A percentile compares a stretch with the other conserved stretches of the same genome.
These are phyloP conservation scores for Catharus fuscescens DNA, from an alignment of 2,113 vertebrate species.

Conservation along the genomic window DNA sequence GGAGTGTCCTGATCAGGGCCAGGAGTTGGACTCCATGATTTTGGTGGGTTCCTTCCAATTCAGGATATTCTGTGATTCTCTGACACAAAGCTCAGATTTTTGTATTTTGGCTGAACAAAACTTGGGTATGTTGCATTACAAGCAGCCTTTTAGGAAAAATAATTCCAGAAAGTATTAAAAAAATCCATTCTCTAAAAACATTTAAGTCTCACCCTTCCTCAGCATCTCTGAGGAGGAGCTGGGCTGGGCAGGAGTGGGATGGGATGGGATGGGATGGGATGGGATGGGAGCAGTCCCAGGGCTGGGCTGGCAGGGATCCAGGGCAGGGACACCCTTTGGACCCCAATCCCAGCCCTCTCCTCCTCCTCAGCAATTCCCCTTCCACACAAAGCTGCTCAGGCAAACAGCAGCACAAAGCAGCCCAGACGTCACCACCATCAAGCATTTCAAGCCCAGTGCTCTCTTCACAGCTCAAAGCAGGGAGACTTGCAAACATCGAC, in stretches of 20 bases:
- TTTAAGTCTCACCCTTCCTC: not conserved
- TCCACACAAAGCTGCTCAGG: not conserved
- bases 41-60: not conserved
- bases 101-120: not conserved
- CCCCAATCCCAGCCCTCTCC: not conserved
- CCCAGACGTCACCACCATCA: conserved; percentile 28
- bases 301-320: not conserved
- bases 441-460: conserved; percentile 17
- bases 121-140: not conserved
- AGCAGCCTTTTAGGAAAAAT: not conserved
- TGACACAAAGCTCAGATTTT: not conserved
- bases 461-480: conserved; percentile 39
- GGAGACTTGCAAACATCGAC: conserved; percentile 49
- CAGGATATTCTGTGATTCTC: not conserved
- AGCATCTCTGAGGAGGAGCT: not conserved
- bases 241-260: not conserved
- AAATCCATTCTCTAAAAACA: not conserved
- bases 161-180: not conserved
- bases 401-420: not conserved
- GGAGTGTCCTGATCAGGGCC: not conserved
- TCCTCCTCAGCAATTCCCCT: not conserved
- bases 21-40: not conserved
- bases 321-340: not conserved
- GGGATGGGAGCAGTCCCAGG: not conserved
- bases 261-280: not conserved